phyloP scores from a whole-genome alignment of 2,113 vertebrate species.

The Petroica traversi region DNA sequence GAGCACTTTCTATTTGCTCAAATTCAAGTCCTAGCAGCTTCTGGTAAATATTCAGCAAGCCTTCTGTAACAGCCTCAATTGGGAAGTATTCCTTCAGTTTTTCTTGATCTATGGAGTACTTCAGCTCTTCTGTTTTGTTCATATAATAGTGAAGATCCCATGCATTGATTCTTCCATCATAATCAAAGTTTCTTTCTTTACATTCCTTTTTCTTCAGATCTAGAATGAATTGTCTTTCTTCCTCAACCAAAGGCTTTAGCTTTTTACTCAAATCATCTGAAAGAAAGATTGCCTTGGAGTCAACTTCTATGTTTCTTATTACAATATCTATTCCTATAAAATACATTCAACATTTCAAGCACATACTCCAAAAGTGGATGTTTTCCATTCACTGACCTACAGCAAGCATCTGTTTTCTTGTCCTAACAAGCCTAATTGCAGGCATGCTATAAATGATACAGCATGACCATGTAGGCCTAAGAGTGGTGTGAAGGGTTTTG shows the following conservation, averaged over 20 bases:
- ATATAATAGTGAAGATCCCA: conserved; percentile 96
- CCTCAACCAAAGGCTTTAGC: conserved; percentile 82
- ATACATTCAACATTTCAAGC: not conserved
- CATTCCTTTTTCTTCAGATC: conserved; percentile 89
- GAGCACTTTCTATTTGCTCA: conserved; percentile 75
- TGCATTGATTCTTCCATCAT: conserved; percentile 87
- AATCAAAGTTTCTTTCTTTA: conserved; percentile 76
- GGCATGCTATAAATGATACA: not conserved
- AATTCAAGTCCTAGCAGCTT: conserved; percentile 89
- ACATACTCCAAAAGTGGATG: not conserved
- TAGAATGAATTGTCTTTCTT: conserved; percentile 86
- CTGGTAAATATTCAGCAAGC: conserved; percentile 89
- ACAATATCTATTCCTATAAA: not conserved
- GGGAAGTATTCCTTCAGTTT: conserved; percentile 93
- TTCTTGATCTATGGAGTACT: conserved; percentile 91
- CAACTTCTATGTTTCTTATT: not conserved
- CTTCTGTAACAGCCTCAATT: conserved; percentile 87
- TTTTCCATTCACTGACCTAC: not conserved
- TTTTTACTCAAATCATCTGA: conserved; percentile 85
- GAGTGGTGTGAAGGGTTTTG: not conserved
- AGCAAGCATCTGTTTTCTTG: not conserved
- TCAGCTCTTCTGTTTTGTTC: conserved; percentile 89
- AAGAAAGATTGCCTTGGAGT: conserved; percentile 9
- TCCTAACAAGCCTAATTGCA: not conserved
- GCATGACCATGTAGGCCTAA: not conserved